Conservation (phyloP, 1,140 invertebrate species). For the Riptortus pedestris region DNA sequence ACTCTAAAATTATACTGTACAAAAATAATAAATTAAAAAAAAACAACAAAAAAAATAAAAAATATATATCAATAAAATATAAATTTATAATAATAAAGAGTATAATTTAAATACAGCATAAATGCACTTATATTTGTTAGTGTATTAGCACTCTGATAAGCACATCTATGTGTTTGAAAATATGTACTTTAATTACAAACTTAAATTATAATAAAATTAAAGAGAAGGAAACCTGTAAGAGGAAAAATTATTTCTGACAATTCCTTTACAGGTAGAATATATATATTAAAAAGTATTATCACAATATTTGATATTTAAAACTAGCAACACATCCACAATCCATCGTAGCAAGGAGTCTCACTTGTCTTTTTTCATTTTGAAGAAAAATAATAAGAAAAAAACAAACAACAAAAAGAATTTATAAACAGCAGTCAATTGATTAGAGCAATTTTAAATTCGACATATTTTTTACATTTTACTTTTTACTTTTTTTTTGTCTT, state of each 20-base stretch:
- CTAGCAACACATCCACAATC: neutral
- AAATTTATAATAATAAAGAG: neutral
- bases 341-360: neutral
- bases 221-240: neutral
- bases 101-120: neutral
- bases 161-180: neutral
- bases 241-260: neutral
- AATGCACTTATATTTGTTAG: neutral
- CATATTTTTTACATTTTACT: neutral
- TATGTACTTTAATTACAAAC: neutral
- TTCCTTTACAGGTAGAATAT: neutral
- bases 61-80: too few relatives aligned
- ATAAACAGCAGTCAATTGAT: neutral
- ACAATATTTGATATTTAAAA: conserved; percentile 7
- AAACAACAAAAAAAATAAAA: too few relatives aligned
- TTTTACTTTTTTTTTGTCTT: conserved; percentile 3
- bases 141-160: neutral
- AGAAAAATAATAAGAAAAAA: too few relatives aligned
- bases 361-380: neutral
- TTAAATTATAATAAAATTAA: neutral
- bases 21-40: neutral
- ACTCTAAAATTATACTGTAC: too few relatives aligned
- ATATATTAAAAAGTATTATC: conserved; percentile 5
- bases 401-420: neutral
- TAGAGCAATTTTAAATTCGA: neutral